Evolutionary conservation across 92 coral and sea anemone genomes (phyloP).

Genomic region (Plumapathes pennacea): DNA sequence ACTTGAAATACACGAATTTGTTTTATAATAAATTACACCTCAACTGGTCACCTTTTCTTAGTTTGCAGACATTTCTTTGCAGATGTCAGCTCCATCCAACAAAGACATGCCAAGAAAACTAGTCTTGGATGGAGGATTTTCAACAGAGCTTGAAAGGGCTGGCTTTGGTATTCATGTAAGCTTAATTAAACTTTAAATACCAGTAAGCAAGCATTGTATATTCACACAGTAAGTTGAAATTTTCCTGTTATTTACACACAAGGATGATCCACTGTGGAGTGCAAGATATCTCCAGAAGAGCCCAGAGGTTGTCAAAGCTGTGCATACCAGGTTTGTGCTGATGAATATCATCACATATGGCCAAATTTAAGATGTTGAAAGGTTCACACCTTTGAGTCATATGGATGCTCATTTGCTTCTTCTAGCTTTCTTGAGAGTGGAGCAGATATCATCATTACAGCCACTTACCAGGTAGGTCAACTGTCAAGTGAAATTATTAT

Average conservation of each 20-base stretch:
- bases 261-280: constrained; percentile 94
- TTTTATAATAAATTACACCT: too few relatives aligned
- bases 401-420: neutral
- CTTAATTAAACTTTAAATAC: constrained; percentile 8
- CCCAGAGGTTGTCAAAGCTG: constrained; percentile 63
- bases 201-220: too few relatives aligned
- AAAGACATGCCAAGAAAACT: too few relatives aligned
- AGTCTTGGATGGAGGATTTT: constrained; percentile 90
- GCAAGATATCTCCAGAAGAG: constrained; percentile 63
- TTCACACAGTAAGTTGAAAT: too few relatives aligned
- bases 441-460: constrained; percentile 75
- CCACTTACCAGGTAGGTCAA: constrained; percentile 75
- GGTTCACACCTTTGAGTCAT: too few relatives aligned
- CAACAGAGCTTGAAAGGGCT: constrained; percentile 59
- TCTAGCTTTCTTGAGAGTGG: constrained; percentile 78
- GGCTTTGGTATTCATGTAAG: constrained; percentile 73
- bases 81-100: too few relatives aligned
- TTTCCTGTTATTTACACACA: neutral
- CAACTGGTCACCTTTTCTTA: too few relatives aligned
- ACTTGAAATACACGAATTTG: too few relatives aligned
- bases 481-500: too few relatives aligned
- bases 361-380: neutral
- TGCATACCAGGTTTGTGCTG: constrained; percentile 64
- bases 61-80: too few relatives aligned
- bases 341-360: neutral